Percentiles rank a stretch among this genome's conserved stretches.
These are phyloP conservation scores for Bradypus variegatus DNA, from an alignment of 2,797 vertebrate species.

Conservation along the genomic window DNA sequence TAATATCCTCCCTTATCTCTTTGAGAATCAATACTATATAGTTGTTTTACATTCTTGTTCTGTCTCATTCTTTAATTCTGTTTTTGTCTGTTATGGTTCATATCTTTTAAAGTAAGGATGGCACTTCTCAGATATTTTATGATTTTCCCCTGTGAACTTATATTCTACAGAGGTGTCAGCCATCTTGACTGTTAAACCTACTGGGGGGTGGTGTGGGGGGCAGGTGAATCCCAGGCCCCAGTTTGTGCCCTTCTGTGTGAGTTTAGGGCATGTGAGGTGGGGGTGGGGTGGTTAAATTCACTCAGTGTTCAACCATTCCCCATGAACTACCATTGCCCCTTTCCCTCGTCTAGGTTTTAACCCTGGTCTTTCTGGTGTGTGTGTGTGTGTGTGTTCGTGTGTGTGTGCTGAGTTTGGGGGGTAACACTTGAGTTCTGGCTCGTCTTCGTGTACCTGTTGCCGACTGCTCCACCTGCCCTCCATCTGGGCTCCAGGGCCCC, in stretches of 20 bases:
- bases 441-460: neutral
- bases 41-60: conserved; percentile 29
- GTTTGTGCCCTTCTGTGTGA: neutral
- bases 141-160: neutral
- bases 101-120: neutral
- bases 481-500: neutral
- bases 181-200: neutral
- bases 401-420: neutral
- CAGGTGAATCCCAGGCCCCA: neutral
- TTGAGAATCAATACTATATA: conserved; percentile 3
- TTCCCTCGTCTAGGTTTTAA: neutral
- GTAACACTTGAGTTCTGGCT: neutral
- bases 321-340: neutral
- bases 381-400: neutral
- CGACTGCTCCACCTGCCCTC: neutral
- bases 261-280: neutral
- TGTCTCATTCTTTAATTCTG: neutral
- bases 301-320: too few relatives aligned
- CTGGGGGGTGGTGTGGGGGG: neutral
- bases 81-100: neutral
- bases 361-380: neutral
- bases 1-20: neutral
- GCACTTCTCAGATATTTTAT: neutral
- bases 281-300: neutral
- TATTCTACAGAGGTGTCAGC: neutral